Percentiles rank a stretch among this genome's conserved stretches.
Evolutionary conservation across 2,888 invertebrate species (phyloP).

Genomic region (Eupithecia insigniata): DNA sequence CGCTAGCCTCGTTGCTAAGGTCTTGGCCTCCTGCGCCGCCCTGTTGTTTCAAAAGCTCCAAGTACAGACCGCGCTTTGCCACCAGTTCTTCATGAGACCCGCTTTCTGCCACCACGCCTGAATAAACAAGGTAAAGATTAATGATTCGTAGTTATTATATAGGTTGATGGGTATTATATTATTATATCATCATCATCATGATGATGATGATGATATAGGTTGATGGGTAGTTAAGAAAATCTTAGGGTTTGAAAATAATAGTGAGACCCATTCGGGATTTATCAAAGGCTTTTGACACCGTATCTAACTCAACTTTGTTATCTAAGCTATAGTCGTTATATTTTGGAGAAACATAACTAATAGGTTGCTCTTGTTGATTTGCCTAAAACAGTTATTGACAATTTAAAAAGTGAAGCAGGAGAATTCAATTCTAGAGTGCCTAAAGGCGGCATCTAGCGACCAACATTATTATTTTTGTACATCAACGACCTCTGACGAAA

Average conservation of each 20-base stretch:
- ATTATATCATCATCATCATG: too few relatives aligned
- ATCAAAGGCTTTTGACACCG: neutral
- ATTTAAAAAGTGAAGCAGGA: neutral
- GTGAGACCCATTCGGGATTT: neutral
- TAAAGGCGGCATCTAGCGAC: neutral
- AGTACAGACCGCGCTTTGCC: conserved; percentile 65
- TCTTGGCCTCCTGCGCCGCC: conserved; percentile 44
- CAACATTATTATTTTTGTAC: neutral
- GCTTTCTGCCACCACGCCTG: conserved; percentile 73
- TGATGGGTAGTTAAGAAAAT: too few relatives aligned
- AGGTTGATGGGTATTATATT: too few relatives aligned
- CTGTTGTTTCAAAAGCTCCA: conserved; percentile 70
- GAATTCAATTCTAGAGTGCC: neutral
- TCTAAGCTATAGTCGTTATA: neutral
- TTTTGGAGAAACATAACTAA: neutral
- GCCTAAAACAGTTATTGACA: neutral
- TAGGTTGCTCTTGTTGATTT: neutral
- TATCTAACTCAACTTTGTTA: neutral
- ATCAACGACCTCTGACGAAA: neutral
- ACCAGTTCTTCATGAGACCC: conserved; percentile 73
- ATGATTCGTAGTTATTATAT: too few relatives aligned
- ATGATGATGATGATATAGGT: too few relatives aligned
- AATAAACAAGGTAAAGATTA: neutral
- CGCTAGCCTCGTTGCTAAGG: neutral
- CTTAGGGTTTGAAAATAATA: neutral